Evolutionary conservation across 2,797 vertebrate species (phyloP).

Genomic region (Avahi laniger): DNA sequence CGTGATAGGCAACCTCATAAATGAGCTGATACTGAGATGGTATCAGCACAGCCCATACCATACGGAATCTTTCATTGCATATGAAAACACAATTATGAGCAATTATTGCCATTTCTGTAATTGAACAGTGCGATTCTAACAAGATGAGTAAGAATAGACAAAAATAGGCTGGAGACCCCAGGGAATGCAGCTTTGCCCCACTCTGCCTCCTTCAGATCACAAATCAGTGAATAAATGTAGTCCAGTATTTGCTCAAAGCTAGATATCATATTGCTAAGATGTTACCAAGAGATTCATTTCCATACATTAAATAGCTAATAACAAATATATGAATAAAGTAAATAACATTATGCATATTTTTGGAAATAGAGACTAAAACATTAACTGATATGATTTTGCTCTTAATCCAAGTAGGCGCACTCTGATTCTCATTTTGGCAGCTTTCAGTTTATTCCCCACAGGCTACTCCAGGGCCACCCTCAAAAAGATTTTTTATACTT

Average conservation of each 20-base stretch:
- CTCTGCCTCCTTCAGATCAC: background rate
- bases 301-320: constrained; percentile 15
- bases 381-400: background rate
- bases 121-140: constrained; percentile 18
- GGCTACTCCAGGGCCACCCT: background rate
- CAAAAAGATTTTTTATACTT: background rate
- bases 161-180: background rate
- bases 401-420: background rate
- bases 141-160: background rate
- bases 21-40: background rate
- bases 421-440: background rate
- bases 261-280: background rate
- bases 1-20: background rate
- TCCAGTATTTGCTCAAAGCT: background rate
- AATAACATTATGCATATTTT: background rate
- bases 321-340: background rate
- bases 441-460: background rate
- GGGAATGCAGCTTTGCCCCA: background rate
- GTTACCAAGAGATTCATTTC: background rate
- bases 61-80: background rate
- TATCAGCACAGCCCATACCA: no score
- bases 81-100: background rate
- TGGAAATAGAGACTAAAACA: constrained; percentile 22
- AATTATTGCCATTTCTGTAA: constrained; percentile 32
- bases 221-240: constrained; percentile 34